These are phyloP conservation scores for Coilia nasus DNA, from an alignment of 2,797 vertebrate genomes.

Conservation along the genomic window DNA sequence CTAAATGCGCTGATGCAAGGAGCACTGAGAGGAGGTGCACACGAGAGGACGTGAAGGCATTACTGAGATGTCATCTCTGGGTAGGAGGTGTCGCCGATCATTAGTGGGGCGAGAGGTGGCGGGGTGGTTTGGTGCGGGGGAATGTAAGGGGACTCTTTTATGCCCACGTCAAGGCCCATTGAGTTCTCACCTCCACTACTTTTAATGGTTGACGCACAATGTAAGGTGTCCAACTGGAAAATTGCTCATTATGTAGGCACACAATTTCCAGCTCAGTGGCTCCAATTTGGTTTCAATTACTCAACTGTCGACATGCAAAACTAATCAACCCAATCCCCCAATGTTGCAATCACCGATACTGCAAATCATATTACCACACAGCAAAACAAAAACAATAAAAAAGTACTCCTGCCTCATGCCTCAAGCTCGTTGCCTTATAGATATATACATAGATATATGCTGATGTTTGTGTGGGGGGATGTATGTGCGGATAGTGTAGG, in stretches of 20 bases:
- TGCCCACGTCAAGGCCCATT: neutral
- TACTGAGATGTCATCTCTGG: too few relatives aligned
- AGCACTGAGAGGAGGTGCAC: neutral
- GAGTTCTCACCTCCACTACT: neutral
- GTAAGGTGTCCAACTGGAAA: constrained; percentile 18
- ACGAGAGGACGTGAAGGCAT: neutral
- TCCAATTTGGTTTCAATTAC: constrained; percentile 23
- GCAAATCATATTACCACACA: neutral
- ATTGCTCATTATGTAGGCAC: constrained; percentile 12
- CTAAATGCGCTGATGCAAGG: too few relatives aligned
- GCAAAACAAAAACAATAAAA: neutral
- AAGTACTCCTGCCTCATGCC: neutral
- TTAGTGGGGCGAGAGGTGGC: too few relatives aligned
- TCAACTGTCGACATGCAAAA: neutral
- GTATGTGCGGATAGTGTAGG: neutral
- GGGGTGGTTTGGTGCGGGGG: neutral
- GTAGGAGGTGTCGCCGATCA: too few relatives aligned
- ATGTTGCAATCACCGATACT: neutral
- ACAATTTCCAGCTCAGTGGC: neutral
- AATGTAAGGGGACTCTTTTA: neutral
- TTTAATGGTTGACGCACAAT: neutral
- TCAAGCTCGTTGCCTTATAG: neutral
- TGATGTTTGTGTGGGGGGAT: too few relatives aligned
- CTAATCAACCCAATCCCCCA: constrained; percentile 21
- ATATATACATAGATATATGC: neutral